Conservation (phyloP, 2,113 vertebrate species). For the Ahaetulla prasina region DNA sequence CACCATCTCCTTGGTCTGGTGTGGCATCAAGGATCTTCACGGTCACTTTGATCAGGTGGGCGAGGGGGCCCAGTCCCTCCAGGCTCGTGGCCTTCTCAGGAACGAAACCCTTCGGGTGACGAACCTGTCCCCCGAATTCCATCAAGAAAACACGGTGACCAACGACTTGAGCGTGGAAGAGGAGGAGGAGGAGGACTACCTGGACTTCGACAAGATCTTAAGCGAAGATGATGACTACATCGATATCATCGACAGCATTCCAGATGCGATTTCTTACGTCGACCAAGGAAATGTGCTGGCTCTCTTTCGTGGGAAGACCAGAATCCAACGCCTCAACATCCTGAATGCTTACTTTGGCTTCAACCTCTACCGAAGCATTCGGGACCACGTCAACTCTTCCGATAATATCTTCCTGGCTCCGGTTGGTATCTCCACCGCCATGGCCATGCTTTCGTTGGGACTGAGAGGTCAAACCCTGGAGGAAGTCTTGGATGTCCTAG, state of each 20-base stretch:
- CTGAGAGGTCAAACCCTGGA: conserved; percentile 73
- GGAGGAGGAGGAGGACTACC: conserved; percentile 75
- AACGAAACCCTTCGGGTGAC: conserved; percentile 5
- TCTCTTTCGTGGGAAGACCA: conserved; percentile 86
- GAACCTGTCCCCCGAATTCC: conserved; percentile 75
- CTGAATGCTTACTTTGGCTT: conserved; percentile 90
- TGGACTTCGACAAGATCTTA: conserved; percentile 85
- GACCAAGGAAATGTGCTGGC: conserved; percentile 78
- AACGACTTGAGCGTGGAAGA: conserved; percentile 82
- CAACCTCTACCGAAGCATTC: conserved; percentile 83
- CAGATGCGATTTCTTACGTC: conserved; percentile 73
- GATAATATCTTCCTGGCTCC: conserved; percentile 93
- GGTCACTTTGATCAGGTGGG: conserved; percentile 66
- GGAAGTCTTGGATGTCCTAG: conserved; percentile 79
- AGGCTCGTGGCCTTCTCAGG: conserved; percentile 38
- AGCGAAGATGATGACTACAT: conserved; percentile 79
- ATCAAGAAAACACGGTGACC: conserved; percentile 91
- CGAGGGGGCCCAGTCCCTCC: not conserved
- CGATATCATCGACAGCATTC: conserved; percentile 81
- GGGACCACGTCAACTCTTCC: conserved; percentile 71
- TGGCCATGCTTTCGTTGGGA: conserved; percentile 92
- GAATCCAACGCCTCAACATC: conserved; percentile 88
- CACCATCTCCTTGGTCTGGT: conserved; percentile 60
- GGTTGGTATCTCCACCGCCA: conserved; percentile 89
- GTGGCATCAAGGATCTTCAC: conserved; percentile 71